Evolutionary conservation across 2,113 vertebrate genomes (phyloP).

Genomic region (Indicator indicator): DNA sequence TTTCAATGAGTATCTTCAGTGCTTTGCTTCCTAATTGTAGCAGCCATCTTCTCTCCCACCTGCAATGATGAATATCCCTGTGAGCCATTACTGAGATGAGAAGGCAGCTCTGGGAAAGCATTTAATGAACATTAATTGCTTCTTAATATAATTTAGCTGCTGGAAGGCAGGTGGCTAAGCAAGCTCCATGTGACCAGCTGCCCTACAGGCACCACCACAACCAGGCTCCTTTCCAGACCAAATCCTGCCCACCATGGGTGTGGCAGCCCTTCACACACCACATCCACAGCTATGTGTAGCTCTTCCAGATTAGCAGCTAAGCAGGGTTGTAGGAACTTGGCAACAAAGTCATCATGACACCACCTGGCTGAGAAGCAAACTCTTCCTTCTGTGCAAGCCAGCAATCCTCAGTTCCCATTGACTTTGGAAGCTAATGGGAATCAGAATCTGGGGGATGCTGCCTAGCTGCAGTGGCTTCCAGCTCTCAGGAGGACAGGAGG

Average conservation of each 20-base stretch:
- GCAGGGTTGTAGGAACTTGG: constrained; percentile 3
- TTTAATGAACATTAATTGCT: constrained; percentile 64
- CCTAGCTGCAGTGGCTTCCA: constrained; percentile 28
- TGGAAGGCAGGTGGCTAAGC: constrained; percentile 16
- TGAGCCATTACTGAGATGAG: constrained; percentile 31
- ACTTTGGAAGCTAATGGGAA: constrained; percentile 28
- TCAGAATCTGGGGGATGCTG: not conserved
- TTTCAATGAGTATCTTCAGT: not conserved
- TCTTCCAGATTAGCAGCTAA: constrained; percentile 38
- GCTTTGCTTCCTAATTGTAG: not conserved
- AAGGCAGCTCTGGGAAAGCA: constrained; percentile 36
- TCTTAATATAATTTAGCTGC: constrained; percentile 62
- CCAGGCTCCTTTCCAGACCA: not conserved
- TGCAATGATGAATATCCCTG: constrained; percentile 12
- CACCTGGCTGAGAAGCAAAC: constrained; percentile 56
- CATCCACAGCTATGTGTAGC: not conserved
- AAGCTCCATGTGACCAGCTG: constrained; percentile 6
- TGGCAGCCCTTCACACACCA: not conserved
- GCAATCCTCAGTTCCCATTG: constrained; percentile 40
- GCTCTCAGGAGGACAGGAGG: not conserved
- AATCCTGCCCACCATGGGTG: not conserved
- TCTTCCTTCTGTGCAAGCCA: constrained; percentile 29
- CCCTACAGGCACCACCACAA: not conserved
- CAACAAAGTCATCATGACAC: constrained; percentile 38
- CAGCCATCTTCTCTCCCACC: not conserved